These are phyloP conservation scores for Noctua janthe DNA, from an alignment of 2,888 invertebrate species.

Conservation along the genomic window DNA sequence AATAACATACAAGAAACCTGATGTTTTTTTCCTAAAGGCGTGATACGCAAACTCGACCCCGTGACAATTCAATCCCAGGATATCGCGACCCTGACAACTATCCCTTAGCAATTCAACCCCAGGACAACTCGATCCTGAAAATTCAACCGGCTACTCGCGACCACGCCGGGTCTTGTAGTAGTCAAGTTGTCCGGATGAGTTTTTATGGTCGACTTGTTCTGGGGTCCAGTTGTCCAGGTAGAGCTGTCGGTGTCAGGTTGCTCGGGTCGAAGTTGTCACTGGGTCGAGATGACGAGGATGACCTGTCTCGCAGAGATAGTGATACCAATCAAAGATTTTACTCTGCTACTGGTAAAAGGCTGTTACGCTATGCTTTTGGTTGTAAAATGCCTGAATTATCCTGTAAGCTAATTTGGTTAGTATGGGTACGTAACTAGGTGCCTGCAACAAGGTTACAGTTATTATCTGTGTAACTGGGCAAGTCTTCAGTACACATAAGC, in stretches of 20 bases:
- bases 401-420: no score
- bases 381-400: no score
- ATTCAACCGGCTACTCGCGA: not conserved
- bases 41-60: not conserved
- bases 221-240: not conserved
- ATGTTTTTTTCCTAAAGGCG: not conserved
- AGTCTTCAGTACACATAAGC: not conserved
- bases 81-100: not conserved
- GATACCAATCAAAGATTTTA: not conserved
- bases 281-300: not conserved
- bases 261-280: not conserved
- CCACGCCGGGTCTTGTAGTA: not conserved
- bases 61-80: not conserved
- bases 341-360: not conserved
- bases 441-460: not conserved
- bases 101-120: no score
- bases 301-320: not conserved
- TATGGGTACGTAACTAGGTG: not conserved
- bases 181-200: not conserved
- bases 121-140: no score
- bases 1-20: no score
- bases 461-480: slow-evolving; percentile 18
- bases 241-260: not conserved
- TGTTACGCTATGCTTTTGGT: not conserved
- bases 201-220: not conserved